phyloP scores from a whole-genome alignment of 1,140 invertebrate genomes.

The Drosophila kohkoa region DNA sequence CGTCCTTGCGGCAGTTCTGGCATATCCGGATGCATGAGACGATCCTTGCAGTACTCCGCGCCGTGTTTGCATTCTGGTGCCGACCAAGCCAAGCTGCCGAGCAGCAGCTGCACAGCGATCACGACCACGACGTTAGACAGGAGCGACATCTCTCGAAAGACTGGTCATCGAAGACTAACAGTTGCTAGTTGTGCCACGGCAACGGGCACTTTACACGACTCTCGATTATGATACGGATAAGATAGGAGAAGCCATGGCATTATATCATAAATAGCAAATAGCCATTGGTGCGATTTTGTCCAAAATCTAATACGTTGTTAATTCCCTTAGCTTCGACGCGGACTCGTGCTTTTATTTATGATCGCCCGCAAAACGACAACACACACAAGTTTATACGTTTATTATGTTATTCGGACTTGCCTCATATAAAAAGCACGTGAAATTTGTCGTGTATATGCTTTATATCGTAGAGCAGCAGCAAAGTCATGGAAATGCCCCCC shows the following conservation, averaged over 20 bases:
- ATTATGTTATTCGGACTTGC: constrained; percentile 25
- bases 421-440: constrained; percentile 55
- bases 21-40: constrained; percentile 69
- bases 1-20: constrained; percentile 22
- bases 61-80: constrained; percentile 62
- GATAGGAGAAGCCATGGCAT: constrained; percentile 32
- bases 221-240: constrained; percentile 65
- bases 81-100: constrained; percentile 21
- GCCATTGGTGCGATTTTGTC: constrained; percentile 14
- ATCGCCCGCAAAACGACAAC: constrained; percentile 33
- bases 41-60: constrained; percentile 61
- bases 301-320: constrained; percentile 55
- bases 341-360: constrained; percentile 63
- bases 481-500: constrained; percentile 38
- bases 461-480: neutral
- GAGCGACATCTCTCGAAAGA: constrained; percentile 62
- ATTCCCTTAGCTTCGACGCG: constrained; percentile 17
- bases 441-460: constrained; percentile 12
- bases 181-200: constrained; percentile 1
- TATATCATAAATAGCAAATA: constrained; percentile 53
- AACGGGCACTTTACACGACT: constrained; percentile 29
- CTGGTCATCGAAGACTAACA: constrained; percentile 29
- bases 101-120: constrained; percentile 44
- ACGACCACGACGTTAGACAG: constrained; percentile 46
- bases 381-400: constrained; percentile 64